A percentile compares a stretch with the other conserved stretches of the same genome.
phyloP scores from a whole-genome alignment of 1,140 invertebrate species.

The Drosophila santomea region DNA sequence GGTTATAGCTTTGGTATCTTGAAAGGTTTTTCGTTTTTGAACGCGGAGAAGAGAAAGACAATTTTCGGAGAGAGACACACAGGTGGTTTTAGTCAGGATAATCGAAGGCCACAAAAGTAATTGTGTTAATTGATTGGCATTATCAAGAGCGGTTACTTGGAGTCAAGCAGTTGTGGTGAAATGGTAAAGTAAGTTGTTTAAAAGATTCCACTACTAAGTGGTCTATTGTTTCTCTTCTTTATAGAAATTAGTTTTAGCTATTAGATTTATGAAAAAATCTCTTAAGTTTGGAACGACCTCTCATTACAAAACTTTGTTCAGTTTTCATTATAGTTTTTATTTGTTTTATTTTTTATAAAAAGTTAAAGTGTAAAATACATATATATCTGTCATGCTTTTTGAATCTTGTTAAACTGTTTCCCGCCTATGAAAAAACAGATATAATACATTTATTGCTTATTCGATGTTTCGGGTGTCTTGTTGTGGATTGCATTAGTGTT shows the following conservation, averaged over 20 bases:
- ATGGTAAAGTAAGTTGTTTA: neutral
- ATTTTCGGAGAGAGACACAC: slow-evolving; percentile 48
- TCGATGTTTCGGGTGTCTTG: slow-evolving; percentile 5
- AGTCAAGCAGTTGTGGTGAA: slow-evolving; percentile 1
- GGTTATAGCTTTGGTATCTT: slow-evolving; percentile 48
- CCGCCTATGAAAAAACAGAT: neutral
- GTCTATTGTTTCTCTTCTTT: neutral
- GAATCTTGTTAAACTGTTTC: too few species aligned
- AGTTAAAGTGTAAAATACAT: too few species aligned
- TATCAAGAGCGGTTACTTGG: slow-evolving; percentile 8
- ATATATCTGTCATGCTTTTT: too few species aligned
- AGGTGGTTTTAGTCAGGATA: slow-evolving; percentile 44
- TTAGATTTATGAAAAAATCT: too few species aligned
- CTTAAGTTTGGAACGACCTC: too few species aligned
- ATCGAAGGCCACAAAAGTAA: slow-evolving; percentile 33
- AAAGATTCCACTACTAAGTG: neutral
- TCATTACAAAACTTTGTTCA: too few species aligned
- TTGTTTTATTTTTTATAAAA: too few species aligned
- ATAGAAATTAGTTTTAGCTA: neutral
- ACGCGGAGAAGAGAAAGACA: slow-evolving; percentile 52
- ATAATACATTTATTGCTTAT: neutral
- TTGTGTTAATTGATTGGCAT: slow-evolving; percentile 39
- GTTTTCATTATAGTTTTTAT: too few species aligned
- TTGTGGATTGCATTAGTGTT: slow-evolving; percentile 21
- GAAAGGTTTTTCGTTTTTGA: slow-evolving; percentile 24